phyloP scores from a whole-genome alignment of 2,797 vertebrate genomes.

The Paratrypauchen microcephalus region DNA sequence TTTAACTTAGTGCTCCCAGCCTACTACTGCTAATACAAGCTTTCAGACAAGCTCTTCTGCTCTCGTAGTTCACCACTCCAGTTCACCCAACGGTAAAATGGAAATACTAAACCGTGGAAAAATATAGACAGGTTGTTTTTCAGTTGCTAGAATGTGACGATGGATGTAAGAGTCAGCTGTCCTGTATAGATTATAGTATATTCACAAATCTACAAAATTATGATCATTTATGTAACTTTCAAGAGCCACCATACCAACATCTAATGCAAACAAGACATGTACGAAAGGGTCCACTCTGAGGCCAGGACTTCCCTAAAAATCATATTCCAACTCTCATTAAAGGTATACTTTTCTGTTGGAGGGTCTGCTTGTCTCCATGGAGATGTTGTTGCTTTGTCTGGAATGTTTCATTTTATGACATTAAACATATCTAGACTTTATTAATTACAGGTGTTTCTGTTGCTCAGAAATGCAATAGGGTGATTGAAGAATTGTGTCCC shows the following conservation, averaged over 20 bases:
- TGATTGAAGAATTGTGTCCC: too few species aligned
- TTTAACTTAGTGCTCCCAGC: constrained; percentile 17
- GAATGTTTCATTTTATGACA: too few species aligned
- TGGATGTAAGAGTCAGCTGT: background rate
- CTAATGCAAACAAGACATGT: background rate
- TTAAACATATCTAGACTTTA: too few species aligned
- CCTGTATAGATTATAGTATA: background rate
- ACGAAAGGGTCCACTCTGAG: background rate
- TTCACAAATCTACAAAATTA: background rate
- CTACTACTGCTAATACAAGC: constrained; percentile 8
- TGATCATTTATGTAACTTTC: background rate
- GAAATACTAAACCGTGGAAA: background rate
- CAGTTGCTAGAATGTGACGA: background rate
- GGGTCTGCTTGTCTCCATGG: too few species aligned
- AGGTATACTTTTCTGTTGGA: too few species aligned
- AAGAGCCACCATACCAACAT: background rate
- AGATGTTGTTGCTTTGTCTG: too few species aligned
- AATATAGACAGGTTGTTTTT: background rate
- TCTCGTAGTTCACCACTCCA: background rate
- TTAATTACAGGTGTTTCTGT: too few species aligned
- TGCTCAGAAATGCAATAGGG: too few species aligned
- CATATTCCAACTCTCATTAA: too few species aligned
- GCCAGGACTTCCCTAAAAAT: too few species aligned
- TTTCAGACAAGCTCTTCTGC: background rate
- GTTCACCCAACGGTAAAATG: background rate